A percentile compares a stretch with the other conserved stretches of the same genome.
These are phyloP conservation scores for Pseudonaja textilis DNA, from an alignment of 2,113 vertebrate species.

Conservation along the genomic window DNA sequence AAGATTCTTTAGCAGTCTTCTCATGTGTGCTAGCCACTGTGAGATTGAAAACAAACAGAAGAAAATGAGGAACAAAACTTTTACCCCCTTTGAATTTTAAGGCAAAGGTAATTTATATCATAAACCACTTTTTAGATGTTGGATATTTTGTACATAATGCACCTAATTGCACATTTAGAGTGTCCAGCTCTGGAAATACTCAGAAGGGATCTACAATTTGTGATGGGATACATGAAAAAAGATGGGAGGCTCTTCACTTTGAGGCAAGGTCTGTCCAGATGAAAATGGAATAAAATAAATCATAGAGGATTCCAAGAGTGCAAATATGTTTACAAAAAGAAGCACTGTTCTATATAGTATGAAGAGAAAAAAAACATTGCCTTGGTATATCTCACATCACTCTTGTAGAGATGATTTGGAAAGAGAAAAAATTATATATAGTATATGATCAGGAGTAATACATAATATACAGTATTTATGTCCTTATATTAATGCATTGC, in stretches of 20 bases:
- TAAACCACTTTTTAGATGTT: rapidly evolving
- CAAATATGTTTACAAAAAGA: not conserved
- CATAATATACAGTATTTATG: not conserved
- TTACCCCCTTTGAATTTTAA: not conserved
- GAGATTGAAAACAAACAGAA: not conserved
- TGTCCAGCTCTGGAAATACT: not conserved
- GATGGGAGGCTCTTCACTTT: not conserved
- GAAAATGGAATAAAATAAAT: slow-evolving; percentile 17
- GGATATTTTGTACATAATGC: not conserved
- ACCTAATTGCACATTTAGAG: not conserved
- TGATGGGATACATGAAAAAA: not conserved
- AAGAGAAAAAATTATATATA: not conserved
- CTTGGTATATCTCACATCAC: not conserved
- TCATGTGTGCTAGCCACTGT: not conserved
- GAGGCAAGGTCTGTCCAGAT: slow-evolving; percentile 40
- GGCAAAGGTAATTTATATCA: rapidly evolving
- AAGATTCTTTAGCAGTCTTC: slow-evolving; percentile 38
- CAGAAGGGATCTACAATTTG: not conserved
- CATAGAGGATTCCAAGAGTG: too few species aligned
- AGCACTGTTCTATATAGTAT: not conserved
- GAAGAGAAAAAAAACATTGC: not conserved
- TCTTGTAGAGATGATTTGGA: not conserved
- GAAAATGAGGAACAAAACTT: not conserved
- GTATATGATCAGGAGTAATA: not conserved
- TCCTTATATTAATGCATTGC: not conserved